Evolutionary conservation across 2,113 vertebrate species (phyloP), one percentile per base, ranked within the genome.

Genomic region (Cephalopholis sonnerati): DNA sequence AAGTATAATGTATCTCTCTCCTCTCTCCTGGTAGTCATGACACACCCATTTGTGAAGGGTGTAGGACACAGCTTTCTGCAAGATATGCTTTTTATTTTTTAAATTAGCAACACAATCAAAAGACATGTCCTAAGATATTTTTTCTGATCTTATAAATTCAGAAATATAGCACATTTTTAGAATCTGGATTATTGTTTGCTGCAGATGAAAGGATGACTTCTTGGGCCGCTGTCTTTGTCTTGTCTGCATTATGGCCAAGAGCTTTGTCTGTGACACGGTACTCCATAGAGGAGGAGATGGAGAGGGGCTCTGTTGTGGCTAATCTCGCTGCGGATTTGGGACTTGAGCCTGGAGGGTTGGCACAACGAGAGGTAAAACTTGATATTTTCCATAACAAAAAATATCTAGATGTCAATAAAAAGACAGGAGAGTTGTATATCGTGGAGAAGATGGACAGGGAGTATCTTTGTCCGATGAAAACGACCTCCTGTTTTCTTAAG

Each of bases 251-350:
- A 36, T 93, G 89, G 91, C 92, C 82, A 59, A 2, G 61, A 24
- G 90, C 92, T 84, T 92, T 91, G 86, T 94, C 90, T 76, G 93
- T 95, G 77, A 95, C 92, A 8, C 87, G 94, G 46, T 95, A 96
- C 81, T 95, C 95, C 17, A 93, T 96, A 84, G 92, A 93, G 0
- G 95, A 95, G 74, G 95, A 96, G 83, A 94, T 94, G 94, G 93
- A 95, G 4, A 78, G 87, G 10, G 94, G 94, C 11, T 93, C 95
- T 13, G 88, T 95, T 25, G 94, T 96, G 51, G 93, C 94, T 0
- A 95, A 96, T 89, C 86, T 96, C 6, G 95, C 91, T 15, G 74
- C 92, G 13, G 94, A 96, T 90, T 72, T 96, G 44, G 95, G 95
- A 87, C 86, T 96, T 17, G 93, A 94, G 6, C 54, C 55, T 22